phyloP scores from a whole-genome alignment of 2,797 vertebrate genomes.

The Geotrypetes seraphini region DNA sequence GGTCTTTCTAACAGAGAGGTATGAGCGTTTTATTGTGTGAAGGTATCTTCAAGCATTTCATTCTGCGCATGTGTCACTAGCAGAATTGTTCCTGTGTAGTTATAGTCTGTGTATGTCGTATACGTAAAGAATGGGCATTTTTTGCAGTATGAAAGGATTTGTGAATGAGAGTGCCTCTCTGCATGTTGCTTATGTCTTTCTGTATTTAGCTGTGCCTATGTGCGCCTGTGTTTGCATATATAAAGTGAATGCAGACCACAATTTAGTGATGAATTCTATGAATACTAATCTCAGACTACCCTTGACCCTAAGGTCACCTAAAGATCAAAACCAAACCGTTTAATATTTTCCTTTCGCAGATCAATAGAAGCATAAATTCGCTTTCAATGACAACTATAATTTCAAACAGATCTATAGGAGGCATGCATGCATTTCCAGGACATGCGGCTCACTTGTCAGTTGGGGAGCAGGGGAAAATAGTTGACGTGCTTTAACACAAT shows the following conservation, averaged over 20 bases:
- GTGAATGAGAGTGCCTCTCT: neutral
- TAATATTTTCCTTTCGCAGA: constrained; percentile 97
- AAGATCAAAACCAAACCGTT: constrained; percentile 95
- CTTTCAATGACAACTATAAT: constrained; percentile 98
- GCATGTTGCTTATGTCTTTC: constrained; percentile 6
- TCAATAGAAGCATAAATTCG: constrained; percentile 97
- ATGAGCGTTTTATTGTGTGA: no score
- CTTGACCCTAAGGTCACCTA: constrained; percentile 91
- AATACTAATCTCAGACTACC: constrained; percentile 96
- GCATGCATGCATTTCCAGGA: constrained; percentile 69
- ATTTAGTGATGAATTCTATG: constrained; percentile 86
- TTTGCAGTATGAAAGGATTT: no score
- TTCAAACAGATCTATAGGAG: constrained; percentile 95
- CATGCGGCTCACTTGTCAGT: constrained; percentile 46
- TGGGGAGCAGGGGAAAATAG: constrained; percentile 45
- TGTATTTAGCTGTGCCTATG: neutral
- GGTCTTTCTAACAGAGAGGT: no score
- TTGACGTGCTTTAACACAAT: constrained; percentile 54
- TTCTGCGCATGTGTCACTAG: no score
- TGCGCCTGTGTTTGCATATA: constrained; percentile 62
- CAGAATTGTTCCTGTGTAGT: no score
- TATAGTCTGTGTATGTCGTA: no score
- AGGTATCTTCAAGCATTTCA: no score
- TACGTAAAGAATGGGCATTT: no score
- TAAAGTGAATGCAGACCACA: constrained; percentile 73